phyloP scores from a whole-genome alignment of 2,113 vertebrate genomes.

The Poeciliopsis occidentalis region DNA sequence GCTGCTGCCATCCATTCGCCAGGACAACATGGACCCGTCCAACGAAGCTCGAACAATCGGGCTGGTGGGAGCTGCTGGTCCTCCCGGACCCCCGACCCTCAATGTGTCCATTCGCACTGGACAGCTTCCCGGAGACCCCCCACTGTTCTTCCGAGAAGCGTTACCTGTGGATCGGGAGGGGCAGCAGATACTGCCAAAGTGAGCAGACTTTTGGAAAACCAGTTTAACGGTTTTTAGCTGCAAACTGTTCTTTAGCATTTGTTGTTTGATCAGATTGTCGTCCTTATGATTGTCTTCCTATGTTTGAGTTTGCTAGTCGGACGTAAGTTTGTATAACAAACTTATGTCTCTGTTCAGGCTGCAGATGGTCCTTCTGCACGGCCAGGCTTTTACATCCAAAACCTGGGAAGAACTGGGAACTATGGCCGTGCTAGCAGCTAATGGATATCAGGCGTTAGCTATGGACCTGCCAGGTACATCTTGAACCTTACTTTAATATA shows the following conservation, averaged over 20 bases:
- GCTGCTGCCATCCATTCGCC: conserved; percentile 82
- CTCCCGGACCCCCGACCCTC: conserved; percentile 47
- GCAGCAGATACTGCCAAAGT: conserved; percentile 81
- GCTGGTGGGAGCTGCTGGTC: conserved; percentile 49
- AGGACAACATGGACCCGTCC: conserved; percentile 77
- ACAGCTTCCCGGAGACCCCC: conserved; percentile 79
- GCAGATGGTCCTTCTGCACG: conserved; percentile 90
- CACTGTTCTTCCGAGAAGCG: conserved; percentile 90
- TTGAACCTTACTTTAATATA: not conserved
- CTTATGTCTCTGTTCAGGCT: conserved; percentile 71
- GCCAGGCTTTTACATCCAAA: conserved; percentile 91
- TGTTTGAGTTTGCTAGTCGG: too few relatives aligned
- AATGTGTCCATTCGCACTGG: conserved; percentile 81
- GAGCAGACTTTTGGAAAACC: conserved; percentile 22
- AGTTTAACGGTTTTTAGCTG: not conserved
- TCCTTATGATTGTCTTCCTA: not conserved
- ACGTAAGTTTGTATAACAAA: not conserved
- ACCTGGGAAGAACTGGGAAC: conserved; percentile 94
- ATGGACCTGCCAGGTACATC: conserved; percentile 92
- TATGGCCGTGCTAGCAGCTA: conserved; percentile 84
- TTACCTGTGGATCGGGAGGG: conserved; percentile 73
- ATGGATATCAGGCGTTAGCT: conserved; percentile 88
- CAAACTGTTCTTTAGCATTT: not conserved
- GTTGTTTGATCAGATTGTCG: not conserved
- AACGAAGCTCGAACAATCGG: conserved; percentile 71